These are phyloP conservation scores for Cynopterus brachyotis DNA, from an alignment of 2,113 vertebrate species.

Conservation along the genomic window DNA sequence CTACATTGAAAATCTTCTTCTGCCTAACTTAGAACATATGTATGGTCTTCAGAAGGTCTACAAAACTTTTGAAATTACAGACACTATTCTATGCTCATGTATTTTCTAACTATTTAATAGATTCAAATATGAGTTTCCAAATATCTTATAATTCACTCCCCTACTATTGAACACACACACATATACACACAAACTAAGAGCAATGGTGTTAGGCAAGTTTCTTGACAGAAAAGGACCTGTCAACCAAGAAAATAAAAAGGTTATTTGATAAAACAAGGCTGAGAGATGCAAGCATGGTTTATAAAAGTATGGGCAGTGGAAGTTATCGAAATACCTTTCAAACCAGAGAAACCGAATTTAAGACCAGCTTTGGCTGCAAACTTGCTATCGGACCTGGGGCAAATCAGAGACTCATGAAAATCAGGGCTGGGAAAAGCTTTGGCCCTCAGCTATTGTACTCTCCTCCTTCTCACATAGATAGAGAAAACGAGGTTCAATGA, in stretches of 20 bases:
- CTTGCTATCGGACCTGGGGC: neutral
- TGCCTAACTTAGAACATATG: neutral
- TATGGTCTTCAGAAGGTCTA: neutral
- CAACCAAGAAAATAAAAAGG: neutral
- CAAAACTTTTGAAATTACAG: neutral
- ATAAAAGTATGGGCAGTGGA: neutral
- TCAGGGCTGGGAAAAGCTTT: neutral
- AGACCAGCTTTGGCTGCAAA: neutral
- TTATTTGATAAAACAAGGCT: neutral
- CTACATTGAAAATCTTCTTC: neutral
- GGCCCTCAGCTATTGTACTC: neutral
- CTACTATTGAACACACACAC: neutral
- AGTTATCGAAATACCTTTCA: neutral
- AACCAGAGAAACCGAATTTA: neutral
- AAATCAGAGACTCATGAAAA: neutral
- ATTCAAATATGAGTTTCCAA: neutral
- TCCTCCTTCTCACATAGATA: neutral
- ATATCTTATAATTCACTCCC: neutral
- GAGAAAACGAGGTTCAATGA: neutral
- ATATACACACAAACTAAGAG: neutral
- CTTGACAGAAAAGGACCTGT: neutral
- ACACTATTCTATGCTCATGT: neutral
- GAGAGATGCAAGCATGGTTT: neutral
- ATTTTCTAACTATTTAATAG: neutral
- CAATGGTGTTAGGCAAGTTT: neutral